phyloP scores from a whole-genome alignment of 2,888 invertebrate species.

The Hirtodrosophila alboralis region DNA sequence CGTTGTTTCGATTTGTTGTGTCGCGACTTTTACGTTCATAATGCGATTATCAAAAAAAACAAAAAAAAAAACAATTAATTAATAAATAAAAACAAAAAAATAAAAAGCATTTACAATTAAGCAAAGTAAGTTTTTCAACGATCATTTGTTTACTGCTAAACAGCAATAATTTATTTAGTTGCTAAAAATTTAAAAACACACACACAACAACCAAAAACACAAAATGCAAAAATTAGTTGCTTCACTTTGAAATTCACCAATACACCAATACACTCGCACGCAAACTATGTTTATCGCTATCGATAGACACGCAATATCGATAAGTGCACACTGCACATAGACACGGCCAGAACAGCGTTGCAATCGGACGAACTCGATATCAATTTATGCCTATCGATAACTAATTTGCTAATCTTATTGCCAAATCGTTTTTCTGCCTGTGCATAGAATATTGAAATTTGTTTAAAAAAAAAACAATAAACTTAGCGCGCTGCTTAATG shows the following conservation, averaged over 20 bases:
- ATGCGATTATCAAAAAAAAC: too few species aligned
- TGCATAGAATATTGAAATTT: constrained; percentile 15
- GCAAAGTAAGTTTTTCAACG: constrained; percentile 67
- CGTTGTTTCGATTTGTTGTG: constrained; percentile 52
- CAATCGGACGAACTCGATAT: constrained; percentile 5
- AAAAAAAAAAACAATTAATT: too few species aligned
- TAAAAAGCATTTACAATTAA: constrained; percentile 75
- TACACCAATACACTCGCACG: constrained; percentile 1
- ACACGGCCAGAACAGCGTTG: constrained; percentile 14
- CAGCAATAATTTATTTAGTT: constrained; percentile 49
- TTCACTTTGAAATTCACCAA: too few species aligned
- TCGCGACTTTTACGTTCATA: constrained; percentile 59
- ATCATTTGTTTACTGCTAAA: constrained; percentile 60
- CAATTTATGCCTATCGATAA: too few species aligned
- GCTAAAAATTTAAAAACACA: constrained; percentile 29
- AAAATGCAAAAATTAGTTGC: too few species aligned
- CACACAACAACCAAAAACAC: too few species aligned
- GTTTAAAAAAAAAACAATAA: too few species aligned
- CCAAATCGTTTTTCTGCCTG: constrained; percentile 20
- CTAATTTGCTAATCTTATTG: not conserved
- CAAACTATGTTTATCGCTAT: constrained; percentile 26
- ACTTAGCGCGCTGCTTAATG: constrained; percentile 29
- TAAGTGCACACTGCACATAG: constrained; percentile 10
- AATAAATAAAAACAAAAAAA: too few species aligned
- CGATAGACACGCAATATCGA: constrained; percentile 25